Percentiles rank a stretch among this genome's conserved stretches.
These are phyloP conservation scores for Hyppa rectilinea DNA, from an alignment of 2,888 invertebrate genomes.

Conservation along the genomic window DNA sequence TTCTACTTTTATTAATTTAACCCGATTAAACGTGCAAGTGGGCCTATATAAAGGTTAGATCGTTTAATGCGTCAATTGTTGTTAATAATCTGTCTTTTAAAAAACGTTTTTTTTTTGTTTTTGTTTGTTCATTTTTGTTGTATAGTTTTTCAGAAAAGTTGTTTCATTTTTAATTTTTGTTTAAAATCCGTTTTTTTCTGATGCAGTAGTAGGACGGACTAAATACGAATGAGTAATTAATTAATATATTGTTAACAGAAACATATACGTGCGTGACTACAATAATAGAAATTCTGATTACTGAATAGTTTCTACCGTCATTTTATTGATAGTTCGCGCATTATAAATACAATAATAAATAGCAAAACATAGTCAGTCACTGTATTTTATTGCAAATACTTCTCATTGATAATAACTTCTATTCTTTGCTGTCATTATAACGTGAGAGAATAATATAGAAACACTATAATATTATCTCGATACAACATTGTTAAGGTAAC, in stretches of 20 bases:
- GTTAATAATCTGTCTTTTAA: background rate
- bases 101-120: conserved; percentile 2
- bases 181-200: conserved; percentile 33
- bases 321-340: conserved; percentile 29
- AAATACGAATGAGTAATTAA: background rate
- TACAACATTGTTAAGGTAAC: conserved; percentile 60
- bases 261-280: conserved; percentile 15
- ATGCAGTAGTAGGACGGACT: conserved; percentile 34
- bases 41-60: conserved; percentile 22
- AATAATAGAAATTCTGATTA: conserved; percentile 24
- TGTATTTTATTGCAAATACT: conserved; percentile 59
- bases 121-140: background rate
- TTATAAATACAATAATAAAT: conserved; percentile 50
- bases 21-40: too few relatives aligned
- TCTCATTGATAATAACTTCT: conserved; percentile 62
- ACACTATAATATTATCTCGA: conserved; percentile 55
- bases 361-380: conserved; percentile 43
- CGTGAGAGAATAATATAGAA: conserved; percentile 67
- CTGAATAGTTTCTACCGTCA: conserved; percentile 17
- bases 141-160: background rate
- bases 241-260: background rate
- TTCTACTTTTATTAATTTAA: too few relatives aligned
- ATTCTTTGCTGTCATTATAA: conserved; percentile 55
- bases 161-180: background rate
- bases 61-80: background rate